These are phyloP conservation scores for Chelonus formosanus DNA, from an alignment of 2,888 invertebrate species.

Conservation along the genomic window DNA sequence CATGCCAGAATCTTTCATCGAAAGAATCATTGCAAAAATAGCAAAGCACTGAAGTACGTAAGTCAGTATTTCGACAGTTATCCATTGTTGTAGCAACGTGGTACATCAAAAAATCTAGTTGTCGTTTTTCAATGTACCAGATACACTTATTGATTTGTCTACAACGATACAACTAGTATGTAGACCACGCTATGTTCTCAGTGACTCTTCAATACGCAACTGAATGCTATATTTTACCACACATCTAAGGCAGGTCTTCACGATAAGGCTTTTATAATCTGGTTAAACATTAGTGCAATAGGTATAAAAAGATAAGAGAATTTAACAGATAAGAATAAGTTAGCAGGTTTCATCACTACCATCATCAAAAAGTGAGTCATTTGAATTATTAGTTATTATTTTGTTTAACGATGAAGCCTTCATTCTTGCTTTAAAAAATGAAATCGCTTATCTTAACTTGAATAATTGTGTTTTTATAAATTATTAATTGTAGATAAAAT, in stretches of 20 bases:
- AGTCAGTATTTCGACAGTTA: constrained; percentile 16
- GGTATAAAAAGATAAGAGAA: constrained; percentile 18
- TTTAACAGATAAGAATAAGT: background rate
- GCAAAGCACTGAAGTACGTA: constrained; percentile 44
- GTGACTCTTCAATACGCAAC: background rate
- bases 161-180: background rate
- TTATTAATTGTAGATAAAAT: too few species aligned
- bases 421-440: too few species aligned
- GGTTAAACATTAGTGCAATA: constrained; percentile 8
- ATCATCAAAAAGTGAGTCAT: background rate
- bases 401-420: background rate
- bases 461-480: too few species aligned
- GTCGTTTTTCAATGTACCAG: constrained; percentile 1
- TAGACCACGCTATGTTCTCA: constrained; percentile 11
- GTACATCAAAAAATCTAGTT: background rate
- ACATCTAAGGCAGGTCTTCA: background rate
- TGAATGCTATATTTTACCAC: too few species aligned
- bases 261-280: constrained; percentile 14
- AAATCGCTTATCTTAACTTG: too few species aligned
- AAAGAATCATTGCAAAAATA: constrained; percentile 59
- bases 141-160: constrained; percentile 3
- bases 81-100: constrained; percentile 26
- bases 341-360: too few species aligned
- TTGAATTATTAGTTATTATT: background rate
- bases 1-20: constrained; percentile 58